phyloP scores from a whole-genome alignment of 1,140 invertebrate species.

The Diplogasteroides magnus region DNA sequence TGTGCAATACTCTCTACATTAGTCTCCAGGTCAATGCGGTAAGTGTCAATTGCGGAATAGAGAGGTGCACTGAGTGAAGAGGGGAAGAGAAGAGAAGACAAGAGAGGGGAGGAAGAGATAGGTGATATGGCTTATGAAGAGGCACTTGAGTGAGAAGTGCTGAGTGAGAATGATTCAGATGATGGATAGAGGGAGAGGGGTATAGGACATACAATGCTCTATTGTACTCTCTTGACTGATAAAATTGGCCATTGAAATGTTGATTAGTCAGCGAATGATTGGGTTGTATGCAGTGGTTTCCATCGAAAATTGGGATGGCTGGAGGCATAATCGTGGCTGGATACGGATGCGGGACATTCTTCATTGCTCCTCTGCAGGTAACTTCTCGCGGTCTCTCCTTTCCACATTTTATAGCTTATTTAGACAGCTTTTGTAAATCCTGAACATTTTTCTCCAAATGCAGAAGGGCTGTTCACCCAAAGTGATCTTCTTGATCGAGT shows the following conservation, averaged over 20 bases:
- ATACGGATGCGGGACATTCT: slow-evolving; percentile 23
- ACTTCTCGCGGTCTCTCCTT: neutral
- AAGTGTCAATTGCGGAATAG: neutral
- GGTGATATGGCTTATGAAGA: neutral
- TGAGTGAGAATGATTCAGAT: neutral
- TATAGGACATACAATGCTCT: neutral
- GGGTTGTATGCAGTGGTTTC: slow-evolving; percentile 29
- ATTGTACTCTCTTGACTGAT: neutral
- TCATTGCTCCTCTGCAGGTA: neutral
- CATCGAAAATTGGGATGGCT: slow-evolving; percentile 27
- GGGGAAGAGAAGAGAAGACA: neutral
- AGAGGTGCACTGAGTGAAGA: neutral
- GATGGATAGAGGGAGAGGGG: neutral
- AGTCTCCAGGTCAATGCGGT: slow-evolving; percentile 1
- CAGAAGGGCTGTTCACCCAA: slow-evolving; percentile 33
- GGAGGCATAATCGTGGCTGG: slow-evolving; percentile 32
- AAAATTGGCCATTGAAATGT: slow-evolving; percentile 8
- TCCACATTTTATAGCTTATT: neutral
- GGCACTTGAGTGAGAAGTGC: neutral
- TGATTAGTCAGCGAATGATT: neutral
- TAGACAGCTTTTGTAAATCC: slow-evolving; percentile 34
- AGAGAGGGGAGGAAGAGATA: neutral
- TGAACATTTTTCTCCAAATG: slow-evolving; percentile 23
- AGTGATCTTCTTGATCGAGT: slow-evolving; percentile 31
- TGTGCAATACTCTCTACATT: no score